A percentile compares a stretch with the other conserved stretches of the same genome.
phyloP scores from a whole-genome alignment of 2,888 invertebrate species.

The Plebejus melissa region DNA sequence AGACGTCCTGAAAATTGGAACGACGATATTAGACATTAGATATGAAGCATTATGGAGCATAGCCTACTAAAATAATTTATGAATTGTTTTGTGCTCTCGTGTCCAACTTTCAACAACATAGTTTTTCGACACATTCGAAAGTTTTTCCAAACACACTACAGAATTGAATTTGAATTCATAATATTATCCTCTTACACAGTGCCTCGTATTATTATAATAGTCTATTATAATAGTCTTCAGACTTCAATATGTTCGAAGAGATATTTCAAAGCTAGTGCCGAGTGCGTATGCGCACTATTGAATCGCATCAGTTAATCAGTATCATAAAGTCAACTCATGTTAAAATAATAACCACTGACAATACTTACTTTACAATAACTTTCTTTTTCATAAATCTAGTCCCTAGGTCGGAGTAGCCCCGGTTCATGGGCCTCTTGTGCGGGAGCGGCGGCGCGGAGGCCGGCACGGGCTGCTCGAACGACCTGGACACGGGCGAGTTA shows the following conservation, averaged over 20 bases:
- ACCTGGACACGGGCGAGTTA: constrained; percentile 84
- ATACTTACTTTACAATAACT: constrained; percentile 87
- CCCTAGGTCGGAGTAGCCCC: constrained; percentile 87
- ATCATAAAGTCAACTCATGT: no score
- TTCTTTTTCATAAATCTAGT: constrained; percentile 88
- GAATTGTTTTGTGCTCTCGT: neutral
- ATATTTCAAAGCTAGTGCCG: no score
- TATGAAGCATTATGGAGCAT: neutral
- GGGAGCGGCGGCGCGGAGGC: constrained; percentile 63
- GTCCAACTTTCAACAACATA: no score
- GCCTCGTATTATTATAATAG: no score
- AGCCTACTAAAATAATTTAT: neutral
- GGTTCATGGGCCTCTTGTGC: constrained; percentile 80
- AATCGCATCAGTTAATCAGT: neutral
- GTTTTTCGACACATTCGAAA: no score
- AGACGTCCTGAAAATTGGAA: constrained; percentile 55
- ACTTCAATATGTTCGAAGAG: no score
- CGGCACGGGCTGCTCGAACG: constrained; percentile 69
- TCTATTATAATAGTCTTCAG: no score
- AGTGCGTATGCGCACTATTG: neutral
- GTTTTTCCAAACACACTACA: no score
- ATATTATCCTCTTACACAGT: no score
- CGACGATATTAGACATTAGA: neutral
- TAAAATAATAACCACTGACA: constrained; percentile 24
- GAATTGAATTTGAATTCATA: no score